Base-by-base conservation (phyloP, 2,113 vertebrate genomes). In the Chaenogobius annularis region DNA sequence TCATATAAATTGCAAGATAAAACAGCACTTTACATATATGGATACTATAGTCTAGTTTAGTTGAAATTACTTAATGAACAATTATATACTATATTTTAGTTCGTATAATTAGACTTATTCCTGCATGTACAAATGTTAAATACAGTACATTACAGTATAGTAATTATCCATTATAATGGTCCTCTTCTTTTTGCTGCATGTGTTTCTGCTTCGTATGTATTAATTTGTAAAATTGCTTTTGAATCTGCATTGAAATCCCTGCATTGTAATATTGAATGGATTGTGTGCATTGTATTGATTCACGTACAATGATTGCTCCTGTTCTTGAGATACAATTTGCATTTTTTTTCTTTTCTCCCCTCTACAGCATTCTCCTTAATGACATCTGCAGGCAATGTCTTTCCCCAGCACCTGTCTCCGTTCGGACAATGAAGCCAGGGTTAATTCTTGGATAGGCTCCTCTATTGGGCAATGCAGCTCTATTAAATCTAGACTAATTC, bases 401-500 rank as follows among this genome's bases (percentile, higher is more conserved):
- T 83, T 64, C 40, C 64, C 31, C 77, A 79, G 84, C 86, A 83
- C 66, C 82, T 77, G 79, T 74, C 83, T 85, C 81, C 81, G 81
- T 88, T 80, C 78, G 71, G 75, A 56, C 68, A n/a, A 84, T 77
- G 74, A 70, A 85, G 72, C 62, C 67, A 66, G 74, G 72, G 44
- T 61, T 77, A 78, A 77, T 87, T 80, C 68, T 77, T 64, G 50
- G 69, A 87, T 84, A 83, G 76, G 26, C 76, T 74, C 78, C 83
- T 80, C 78, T 80, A 82, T 73, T 80, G 87, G 82, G 86, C 63
- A 70, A 81, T 79, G 63, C 64, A 78, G 80, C 83, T 85, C 81
- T 73, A 87, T 90, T 81, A 86, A 90, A 87, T 85, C 80, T 79
- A 56, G 47, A 62, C 71, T 90, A 90, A 90, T 90, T 89, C 70